Percentiles rank a stretch among this genome's conserved stretches.
These are phyloP conservation scores for Pteropus rufus DNA, from an alignment of 2,797 vertebrate species.

Conservation along the genomic window DNA sequence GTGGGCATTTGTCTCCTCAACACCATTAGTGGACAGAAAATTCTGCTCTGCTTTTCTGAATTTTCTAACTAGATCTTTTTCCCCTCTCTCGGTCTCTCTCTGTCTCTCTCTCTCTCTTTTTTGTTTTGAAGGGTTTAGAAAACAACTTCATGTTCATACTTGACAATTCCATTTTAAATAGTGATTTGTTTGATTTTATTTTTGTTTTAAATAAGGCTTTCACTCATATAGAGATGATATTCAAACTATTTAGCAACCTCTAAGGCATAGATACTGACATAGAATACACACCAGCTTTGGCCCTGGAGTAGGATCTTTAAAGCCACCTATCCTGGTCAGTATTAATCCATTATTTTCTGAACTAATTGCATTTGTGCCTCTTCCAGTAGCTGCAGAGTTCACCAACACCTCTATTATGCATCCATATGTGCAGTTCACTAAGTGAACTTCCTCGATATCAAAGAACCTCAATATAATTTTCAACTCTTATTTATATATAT, in stretches of 20 bases:
- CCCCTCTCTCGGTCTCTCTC: too few relatives aligned
- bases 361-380: neutral
- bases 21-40: neutral
- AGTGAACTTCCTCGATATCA: constrained; percentile 40
- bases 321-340: neutral
- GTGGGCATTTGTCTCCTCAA: neutral
- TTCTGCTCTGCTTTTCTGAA: neutral
- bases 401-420: neutral
- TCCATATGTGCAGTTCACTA: neutral
- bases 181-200: neutral
- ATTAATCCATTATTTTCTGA: neutral
- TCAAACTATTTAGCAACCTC: constrained; percentile 8
- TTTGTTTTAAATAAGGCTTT: constrained; percentile 39
- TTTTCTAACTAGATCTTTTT: neutral
- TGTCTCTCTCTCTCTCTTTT: too few relatives aligned
- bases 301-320: neutral
- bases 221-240: neutral
- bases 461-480: neutral
- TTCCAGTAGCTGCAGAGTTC: neutral
- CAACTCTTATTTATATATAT: neutral
- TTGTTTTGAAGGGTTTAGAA: neutral
- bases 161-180: constrained; percentile 24
- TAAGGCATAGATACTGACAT: neutral
- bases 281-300: neutral
- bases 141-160: constrained; percentile 41